Base-by-base conservation (phyloP, 2,888 invertebrate species). In the Deroplatys truncata region DNA sequence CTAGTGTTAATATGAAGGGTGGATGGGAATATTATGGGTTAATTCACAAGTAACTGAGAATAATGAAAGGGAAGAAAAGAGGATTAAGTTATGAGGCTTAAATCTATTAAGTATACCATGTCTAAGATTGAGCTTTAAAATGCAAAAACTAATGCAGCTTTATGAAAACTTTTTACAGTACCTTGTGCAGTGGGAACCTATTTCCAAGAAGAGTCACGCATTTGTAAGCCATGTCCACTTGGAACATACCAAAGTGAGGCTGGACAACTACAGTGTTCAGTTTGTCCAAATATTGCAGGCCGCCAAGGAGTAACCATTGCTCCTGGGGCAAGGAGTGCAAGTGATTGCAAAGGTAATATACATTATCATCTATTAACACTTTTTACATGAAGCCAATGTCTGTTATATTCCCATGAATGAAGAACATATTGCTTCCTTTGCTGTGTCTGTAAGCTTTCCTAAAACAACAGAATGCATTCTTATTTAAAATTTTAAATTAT, bases 171-270 rank as follows among this genome's bases (percentile, higher is more conserved):
- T 29, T 20, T 87, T n/a, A 10, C 93, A 97, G 97, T 98, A 89
- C 97, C 98, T 35, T 99, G 99, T 93, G 97, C 98, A 28, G 96
- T 98, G 91, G 99, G 99, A 90, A 98, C 98, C 0, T 98, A 95
- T 94, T 97, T 97, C 92, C 96, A 98, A 91, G 95, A 95, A 84
- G 95, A 95, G 8, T 96, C 96, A 90, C 96, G 97, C 92, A 95
- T 96, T 28, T 99, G 99, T 93, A 94, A 96, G 84, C 96, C 97
- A 35, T 99, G 99, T 92, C 97, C 97, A 0, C 94, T 97, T 84
- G 99, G 99, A 91, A 97, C 96, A 0, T 99, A 98, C 93, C 99
- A 99, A 93, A 98, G 98, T 91, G 98, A 98, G 93, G 96, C 97
- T 2, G 98, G 98, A 0, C 98, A 98, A 93, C 94, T 97, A 85